Base-by-base conservation (phyloP, 2,797 vertebrate species). In the Champsocephalus esox region DNA sequence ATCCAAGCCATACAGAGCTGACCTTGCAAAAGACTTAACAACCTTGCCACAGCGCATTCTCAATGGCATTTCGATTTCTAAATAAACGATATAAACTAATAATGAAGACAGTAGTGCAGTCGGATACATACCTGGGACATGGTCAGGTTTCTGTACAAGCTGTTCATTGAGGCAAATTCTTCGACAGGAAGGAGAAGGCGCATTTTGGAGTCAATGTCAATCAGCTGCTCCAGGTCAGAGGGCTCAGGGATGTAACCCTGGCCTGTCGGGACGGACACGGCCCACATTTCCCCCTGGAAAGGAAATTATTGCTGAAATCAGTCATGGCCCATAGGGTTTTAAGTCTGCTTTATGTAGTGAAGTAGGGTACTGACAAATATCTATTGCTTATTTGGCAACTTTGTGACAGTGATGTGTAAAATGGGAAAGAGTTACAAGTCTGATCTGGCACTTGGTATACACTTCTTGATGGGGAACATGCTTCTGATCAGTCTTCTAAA, bases 141-240 rank as follows among this genome's bases (percentile, higher is more conserved):
- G 57, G 71, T 86, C 17, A 52, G 3, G 77, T 78, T 74, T 46
- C 85, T 80, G 41, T 73, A 85, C 49, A 75, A 89, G 66, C 84
- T 92, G 68, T 82, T 88, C 83, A 89, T 51, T 2, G 75, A 84
- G 71, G 91, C 82, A 64, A 93, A 84, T 72, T 90, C 87, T 52
- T 92, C 87, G 11, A 61, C 67, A 61, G 93, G 94, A 12, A 93
- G 83, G 1, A 96, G 82, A 9, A 85, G 85, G 63, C 93, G 87
- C 43, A 99, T 96, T 86, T 94, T 97, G 79, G 86, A 82, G 68
- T 97, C 94, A 14, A 98, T 96, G 81, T 95, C 90, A 41, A 80
- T 91, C 66, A 99, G 93, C 58, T 94, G 94, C 80, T 95, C 82
- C 74, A 94, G 92, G 71, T 97, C 94, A 5, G 71, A 88, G 0